Conservation (phyloP, 2,113 vertebrate species). For the Pristiophorus japonicus region DNA sequence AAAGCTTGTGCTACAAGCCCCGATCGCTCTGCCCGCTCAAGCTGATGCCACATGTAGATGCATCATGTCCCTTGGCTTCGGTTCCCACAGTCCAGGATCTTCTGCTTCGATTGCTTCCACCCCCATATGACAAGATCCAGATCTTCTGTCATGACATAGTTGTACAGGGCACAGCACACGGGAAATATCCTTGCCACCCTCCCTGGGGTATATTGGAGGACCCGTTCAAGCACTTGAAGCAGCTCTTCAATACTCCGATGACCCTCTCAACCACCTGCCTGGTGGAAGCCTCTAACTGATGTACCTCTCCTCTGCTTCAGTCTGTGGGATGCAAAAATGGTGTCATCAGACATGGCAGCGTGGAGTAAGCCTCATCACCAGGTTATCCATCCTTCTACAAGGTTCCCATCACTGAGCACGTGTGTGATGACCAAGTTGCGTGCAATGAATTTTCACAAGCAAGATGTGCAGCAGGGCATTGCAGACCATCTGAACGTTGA, state of each 20-base stretch:
- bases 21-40: background rate
- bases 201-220: background rate
- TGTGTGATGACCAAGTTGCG: background rate
- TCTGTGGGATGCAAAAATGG: background rate
- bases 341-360: background rate
- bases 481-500: too few relatives aligned
- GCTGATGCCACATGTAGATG: background rate
- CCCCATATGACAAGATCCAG: background rate
- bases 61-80: background rate
- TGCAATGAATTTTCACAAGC: background rate
- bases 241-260: background rate
- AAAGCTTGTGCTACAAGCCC: background rate
- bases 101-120: background rate
- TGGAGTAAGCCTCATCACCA: background rate
- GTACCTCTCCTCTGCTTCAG: background rate
- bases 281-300: background rate
- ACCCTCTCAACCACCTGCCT: background rate
- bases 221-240: background rate
- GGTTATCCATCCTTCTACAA: background rate
- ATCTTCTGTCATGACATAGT: background rate
- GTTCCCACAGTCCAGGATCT: background rate
- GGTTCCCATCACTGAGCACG: background rate
- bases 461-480: too few relatives aligned
- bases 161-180: background rate
- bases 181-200: background rate